Evolutionary conservation across 2,113 vertebrate species (phyloP), one percentile per base, ranked within the genome.

Genomic region (Progne subis): DNA sequence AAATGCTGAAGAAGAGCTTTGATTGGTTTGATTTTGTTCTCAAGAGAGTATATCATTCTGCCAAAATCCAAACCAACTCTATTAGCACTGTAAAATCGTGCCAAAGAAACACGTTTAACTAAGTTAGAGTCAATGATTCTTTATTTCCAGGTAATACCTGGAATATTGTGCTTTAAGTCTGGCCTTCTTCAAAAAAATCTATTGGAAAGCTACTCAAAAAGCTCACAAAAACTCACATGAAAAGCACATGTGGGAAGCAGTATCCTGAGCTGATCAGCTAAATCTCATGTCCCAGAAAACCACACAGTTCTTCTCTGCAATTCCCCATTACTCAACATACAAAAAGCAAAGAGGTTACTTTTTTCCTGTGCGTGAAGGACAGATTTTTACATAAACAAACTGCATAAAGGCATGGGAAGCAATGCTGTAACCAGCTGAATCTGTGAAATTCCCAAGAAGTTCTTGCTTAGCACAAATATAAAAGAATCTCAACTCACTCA

Each of bases 351-450:
- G 75, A 77, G 18, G 29, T 37, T 95, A 10, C 82, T 67, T 92
- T 80, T 81, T 85, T 52, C 78, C 64, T 52, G 26, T 50, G 52
- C 89, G 80, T 76, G 79, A 88, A 69, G 75, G 59, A 80, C 47
- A 90, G 78, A 57, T 88, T 95, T 96, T 93, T 77, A 91, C 68
- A 91, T 63, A 95, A 96, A 92, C 63, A 92, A 91, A 82, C 68
- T 81, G 43, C 52, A 78, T n/a, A 77, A 81, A 94, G 39, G 44
- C 85, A 96, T 5, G n/a, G 39, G 29, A 93, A 82, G 56, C 44
- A 78, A 82, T 37, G 59, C n/a, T 93, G 75, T 59, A 82, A 85
- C 49, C 68, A 81, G 82, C 55, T 70, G 55, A 55, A 96, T 69
- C 87, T 90, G 82, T 88, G 78, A 72, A 70, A 77, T 55, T 91